Evolutionary conservation across 1,140 invertebrate genomes (phyloP).

Genomic region (Drosophila lacertosa): DNA sequence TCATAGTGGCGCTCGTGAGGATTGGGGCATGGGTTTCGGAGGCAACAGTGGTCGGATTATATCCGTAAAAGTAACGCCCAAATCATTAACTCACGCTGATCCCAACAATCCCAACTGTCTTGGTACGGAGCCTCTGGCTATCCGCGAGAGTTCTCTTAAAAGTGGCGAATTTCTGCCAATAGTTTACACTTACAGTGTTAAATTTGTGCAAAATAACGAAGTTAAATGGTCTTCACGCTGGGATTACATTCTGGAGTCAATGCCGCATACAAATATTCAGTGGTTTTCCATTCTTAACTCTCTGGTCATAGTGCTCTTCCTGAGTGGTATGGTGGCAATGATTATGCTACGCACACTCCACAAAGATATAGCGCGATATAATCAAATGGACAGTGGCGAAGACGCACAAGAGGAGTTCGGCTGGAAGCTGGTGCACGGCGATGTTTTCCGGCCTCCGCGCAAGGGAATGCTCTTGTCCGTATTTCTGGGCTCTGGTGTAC

Average conservation of each 20-base stretch:
- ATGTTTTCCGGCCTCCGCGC: conserved; percentile 97
- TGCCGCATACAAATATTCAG: conserved; percentile 99
- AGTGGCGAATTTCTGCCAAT: conserved; percentile 87
- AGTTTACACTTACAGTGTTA: conserved; percentile 94
- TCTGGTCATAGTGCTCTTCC: conserved; percentile 93
- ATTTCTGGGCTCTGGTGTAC: conserved; percentile 96
- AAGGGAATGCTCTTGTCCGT: conserved; percentile 98
- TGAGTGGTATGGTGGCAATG: conserved; percentile 99
- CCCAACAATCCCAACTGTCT: conserved; percentile 85
- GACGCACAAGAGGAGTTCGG: conserved; percentile 99
- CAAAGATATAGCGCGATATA: conserved; percentile 99
- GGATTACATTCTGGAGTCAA: conserved; percentile 99
- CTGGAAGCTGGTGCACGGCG: conserved; percentile 99
- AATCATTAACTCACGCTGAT: conserved; percentile 89
- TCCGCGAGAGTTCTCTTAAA: conserved; percentile 86
- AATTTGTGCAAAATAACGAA: conserved; percentile 91
- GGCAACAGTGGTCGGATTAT: conserved; percentile 96
- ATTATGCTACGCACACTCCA: conserved; percentile 98
- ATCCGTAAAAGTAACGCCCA: conserved; percentile 90
- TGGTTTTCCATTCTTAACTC: conserved; percentile 98
- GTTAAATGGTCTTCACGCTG: conserved; percentile 99
- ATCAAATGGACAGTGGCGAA: conserved; percentile 97
- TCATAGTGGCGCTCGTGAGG: conserved; percentile 93
- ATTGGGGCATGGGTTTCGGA: conserved; percentile 91
- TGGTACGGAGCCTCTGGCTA: conserved; percentile 87